A percentile compares a stretch with the other conserved stretches of the same genome.
Conservation (phyloP, 2,797 vertebrate genomes). For the Toxotes lorentzi region DNA sequence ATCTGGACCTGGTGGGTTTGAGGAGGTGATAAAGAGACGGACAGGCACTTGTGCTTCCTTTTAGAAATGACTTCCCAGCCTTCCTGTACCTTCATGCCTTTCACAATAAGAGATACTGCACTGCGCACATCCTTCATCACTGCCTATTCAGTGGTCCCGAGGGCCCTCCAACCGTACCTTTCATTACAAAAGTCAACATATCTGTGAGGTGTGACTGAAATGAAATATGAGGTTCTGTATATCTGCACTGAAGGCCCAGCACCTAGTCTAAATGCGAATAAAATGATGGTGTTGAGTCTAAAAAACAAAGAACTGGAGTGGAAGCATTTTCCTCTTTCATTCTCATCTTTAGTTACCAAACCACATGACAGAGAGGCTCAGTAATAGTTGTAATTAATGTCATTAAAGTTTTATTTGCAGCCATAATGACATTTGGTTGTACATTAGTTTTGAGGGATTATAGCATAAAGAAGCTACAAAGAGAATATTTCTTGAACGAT, state of each 20-base stretch:
- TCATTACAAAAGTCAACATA: conserved; percentile 63
- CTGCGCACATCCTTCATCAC: conserved; percentile 42
- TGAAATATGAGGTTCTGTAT: conserved; percentile 50
- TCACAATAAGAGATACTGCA: conserved; percentile 39
- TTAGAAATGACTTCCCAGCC: conserved; percentile 38
- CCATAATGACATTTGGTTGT: background rate
- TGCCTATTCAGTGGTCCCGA: conserved; percentile 51
- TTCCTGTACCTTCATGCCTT: conserved; percentile 16
- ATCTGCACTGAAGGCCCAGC: conserved; percentile 17
- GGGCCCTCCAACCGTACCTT: conserved; percentile 44
- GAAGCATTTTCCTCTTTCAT: background rate
- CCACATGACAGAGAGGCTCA: background rate
- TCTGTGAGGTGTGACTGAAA: conserved; percentile 51
- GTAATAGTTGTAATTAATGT: background rate
- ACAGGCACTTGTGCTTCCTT: conserved; percentile 23
- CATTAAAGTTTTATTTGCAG: conserved; percentile 6
- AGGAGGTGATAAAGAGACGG: conserved; percentile 39
- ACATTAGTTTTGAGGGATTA: background rate
- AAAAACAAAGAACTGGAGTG: background rate
- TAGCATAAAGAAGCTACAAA: background rate
- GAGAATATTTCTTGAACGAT: background rate
- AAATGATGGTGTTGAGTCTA: conserved; percentile 12
- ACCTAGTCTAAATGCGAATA: conserved; percentile 10
- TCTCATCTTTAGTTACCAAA: background rate
- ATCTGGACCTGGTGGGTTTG: conserved; percentile 30